phyloP scores from a whole-genome alignment of 92 coral and sea anemone species.

The Ricordea florida region DNA sequence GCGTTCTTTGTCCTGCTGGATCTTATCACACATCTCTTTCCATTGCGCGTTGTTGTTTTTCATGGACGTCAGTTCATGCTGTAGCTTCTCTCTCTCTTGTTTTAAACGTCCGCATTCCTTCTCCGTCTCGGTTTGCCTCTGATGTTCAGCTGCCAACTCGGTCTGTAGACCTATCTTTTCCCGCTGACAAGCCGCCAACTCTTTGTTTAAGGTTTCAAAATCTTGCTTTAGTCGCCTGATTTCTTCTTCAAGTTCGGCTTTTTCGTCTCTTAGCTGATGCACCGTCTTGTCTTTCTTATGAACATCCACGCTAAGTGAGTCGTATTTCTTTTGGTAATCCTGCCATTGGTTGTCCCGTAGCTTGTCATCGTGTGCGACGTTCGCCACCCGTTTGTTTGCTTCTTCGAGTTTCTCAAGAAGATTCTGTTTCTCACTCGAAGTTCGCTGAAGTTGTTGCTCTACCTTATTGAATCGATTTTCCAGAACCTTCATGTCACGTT shows the following conservation, averaged over 20 bases:
- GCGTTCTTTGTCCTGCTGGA: conserved; percentile 84
- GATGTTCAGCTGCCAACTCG: conserved; percentile 54
- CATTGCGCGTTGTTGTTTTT: conserved; percentile 80
- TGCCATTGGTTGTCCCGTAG: conserved; percentile 56
- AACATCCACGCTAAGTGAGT: conserved; percentile 59
- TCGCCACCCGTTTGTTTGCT: conserved; percentile 48
- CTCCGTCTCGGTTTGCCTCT: conserved; percentile 59
- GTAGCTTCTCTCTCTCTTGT: conserved; percentile 74
- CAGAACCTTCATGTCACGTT: conserved; percentile 59
- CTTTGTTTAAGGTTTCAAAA: conserved; percentile 63
- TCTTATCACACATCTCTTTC: conserved; percentile 94
- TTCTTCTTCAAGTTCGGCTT: conserved; percentile 67
- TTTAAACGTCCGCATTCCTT: conserved; percentile 53
- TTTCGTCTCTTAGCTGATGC: conserved; percentile 71
- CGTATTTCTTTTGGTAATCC: conserved; percentile 70
- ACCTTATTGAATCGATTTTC: conserved; percentile 59
- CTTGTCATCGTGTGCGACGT: conserved; percentile 60
- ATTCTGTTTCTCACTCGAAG: conserved; percentile 67
- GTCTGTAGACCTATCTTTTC: conserved; percentile 67
- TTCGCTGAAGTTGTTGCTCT: conserved; percentile 80
- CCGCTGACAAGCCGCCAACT: conserved; percentile 70
- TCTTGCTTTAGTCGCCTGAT: conserved; percentile 76
- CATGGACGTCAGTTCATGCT: conserved; percentile 71
- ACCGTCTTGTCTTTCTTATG: conserved; percentile 63
- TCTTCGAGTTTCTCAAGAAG: conserved; percentile 69